A percentile compares a stretch with the other conserved stretches of the same genome.
These are phyloP conservation scores for Ciconia nigra DNA, from an alignment of 2,797 vertebrate species.

Conservation along the genomic window DNA sequence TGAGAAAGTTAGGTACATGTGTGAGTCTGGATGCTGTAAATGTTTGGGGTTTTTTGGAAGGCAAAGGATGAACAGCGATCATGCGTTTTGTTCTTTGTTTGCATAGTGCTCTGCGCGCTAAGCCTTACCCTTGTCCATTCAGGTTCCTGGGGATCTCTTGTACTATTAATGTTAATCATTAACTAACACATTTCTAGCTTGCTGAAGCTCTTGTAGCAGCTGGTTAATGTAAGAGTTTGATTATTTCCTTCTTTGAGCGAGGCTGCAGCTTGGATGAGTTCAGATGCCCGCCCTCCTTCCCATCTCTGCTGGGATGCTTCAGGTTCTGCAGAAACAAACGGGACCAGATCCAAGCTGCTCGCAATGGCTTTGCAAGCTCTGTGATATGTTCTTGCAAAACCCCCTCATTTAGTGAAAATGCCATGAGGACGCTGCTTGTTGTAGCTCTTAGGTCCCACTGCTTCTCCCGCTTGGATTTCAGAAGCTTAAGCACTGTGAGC, in stretches of 20 bases:
- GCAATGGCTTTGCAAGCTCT: fast-evolving
- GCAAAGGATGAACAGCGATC: neutral
- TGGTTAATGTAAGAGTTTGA: conserved; percentile 2
- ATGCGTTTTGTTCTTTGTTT: neutral
- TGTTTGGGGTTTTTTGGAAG: neutral
- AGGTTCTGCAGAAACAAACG: neutral
- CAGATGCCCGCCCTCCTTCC: neutral
- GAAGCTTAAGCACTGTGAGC: neutral
- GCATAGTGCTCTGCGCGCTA: neutral
- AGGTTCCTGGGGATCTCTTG: neutral
- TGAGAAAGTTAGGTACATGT: neutral
- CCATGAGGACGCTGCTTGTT: fast-evolving
- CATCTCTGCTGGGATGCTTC: neutral
- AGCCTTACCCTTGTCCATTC: neutral
- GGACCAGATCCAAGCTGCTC: neutral
- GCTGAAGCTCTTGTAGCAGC: neutral
- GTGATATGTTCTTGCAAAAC: neutral
- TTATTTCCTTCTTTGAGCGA: conserved; percentile 13
- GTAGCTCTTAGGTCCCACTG: neutral
- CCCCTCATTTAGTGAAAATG: neutral
- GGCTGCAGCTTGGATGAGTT: neutral
- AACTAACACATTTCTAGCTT: neutral
- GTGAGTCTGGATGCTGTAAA: neutral
- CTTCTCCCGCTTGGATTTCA: neutral
- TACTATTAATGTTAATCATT: neutral